Base-by-base conservation (phyloP, 2,113 vertebrate species). In the Macroglossus sobrinus region DNA sequence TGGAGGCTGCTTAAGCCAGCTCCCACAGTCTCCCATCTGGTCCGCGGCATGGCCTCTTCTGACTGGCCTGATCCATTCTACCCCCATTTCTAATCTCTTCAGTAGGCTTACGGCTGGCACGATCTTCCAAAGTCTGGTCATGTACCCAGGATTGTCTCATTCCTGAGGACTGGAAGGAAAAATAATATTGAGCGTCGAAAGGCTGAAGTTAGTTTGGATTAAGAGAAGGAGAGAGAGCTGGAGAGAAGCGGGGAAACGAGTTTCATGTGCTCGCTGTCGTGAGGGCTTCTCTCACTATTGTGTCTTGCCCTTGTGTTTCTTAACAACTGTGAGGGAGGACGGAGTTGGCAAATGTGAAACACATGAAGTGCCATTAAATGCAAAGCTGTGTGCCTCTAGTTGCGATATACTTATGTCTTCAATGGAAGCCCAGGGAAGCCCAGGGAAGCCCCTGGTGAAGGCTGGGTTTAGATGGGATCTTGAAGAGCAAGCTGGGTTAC, bases 341-440 rank as follows among this genome's bases (percentile, higher is more conserved):
- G n/a, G 59, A 80, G 53, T 61, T 53, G 74, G 68, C 85, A 93
- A 72, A 72, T 57, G 11, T 33, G 59, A 94, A 88, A 63, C 35
- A 50, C 53, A 91, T 59, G 24, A 59, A 86, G 47, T 28, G 22
- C 57, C 45, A 92, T 66, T 55, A 84, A 72, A 43, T 19, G 47
- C 40, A 59, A 74, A 63, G 13, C 4, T 13, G 66, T 66, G 53
- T 78, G 40, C 35, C 68, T 66, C 84, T 78, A 14, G 68, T 66
- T n/a, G 43, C n/a, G 89, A 89, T 68, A 26, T 81, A 74, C 5
- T 74, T 53, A 28, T 1, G 40, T 63, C 47, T 81, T 55, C 19
- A 24, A 4, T 24, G 22, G 61, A 95, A 92, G 81, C 57, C 88
- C 63, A 15, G 38, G 40, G 10, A 50, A 50, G 47, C 47, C 14